phyloP scores from a whole-genome alignment of 2,888 invertebrate genomes.

The Itoplectis maculator region DNA sequence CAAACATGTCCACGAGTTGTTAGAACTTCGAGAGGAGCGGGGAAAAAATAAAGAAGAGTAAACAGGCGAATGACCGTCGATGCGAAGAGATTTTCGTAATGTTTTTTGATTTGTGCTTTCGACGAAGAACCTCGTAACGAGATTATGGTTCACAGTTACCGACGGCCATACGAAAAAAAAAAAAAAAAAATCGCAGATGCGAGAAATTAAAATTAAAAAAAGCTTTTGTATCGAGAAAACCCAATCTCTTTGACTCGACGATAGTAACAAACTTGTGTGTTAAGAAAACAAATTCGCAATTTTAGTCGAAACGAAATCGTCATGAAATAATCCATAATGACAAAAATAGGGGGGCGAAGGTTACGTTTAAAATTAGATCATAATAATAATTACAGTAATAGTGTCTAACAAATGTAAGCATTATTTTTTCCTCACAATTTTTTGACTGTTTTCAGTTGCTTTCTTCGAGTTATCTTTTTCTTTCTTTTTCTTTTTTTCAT shows the following conservation, averaged over 20 bases:
- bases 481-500: constrained; percentile 42
- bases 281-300: background rate
- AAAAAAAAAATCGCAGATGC: background rate
- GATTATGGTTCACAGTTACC: background rate
- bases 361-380: constrained; percentile 33
- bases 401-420: constrained; percentile 30
- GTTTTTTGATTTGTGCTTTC: constrained; percentile 40
- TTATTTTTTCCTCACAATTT: constrained; percentile 34
- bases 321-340: background rate
- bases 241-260: no score
- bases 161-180: constrained; percentile 5
- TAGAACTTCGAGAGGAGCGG: constrained; percentile 23
- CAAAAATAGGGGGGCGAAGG: background rate
- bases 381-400: constrained; percentile 46
- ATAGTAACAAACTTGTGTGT: background rate
- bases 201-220: background rate
- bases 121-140: background rate
- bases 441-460: constrained; percentile 27
- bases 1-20: constrained; percentile 21
- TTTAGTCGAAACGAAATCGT: background rate
- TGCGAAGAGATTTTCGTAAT: constrained; percentile 1
- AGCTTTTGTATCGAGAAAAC: no score
- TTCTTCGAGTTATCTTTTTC: constrained; percentile 20
- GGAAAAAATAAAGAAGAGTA: background rate
- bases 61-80: constrained; percentile 1